A percentile compares a stretch with the other conserved stretches of the same genome.
phyloP scores from a whole-genome alignment of 2,888 invertebrate species.

The Cantharis rustica region DNA sequence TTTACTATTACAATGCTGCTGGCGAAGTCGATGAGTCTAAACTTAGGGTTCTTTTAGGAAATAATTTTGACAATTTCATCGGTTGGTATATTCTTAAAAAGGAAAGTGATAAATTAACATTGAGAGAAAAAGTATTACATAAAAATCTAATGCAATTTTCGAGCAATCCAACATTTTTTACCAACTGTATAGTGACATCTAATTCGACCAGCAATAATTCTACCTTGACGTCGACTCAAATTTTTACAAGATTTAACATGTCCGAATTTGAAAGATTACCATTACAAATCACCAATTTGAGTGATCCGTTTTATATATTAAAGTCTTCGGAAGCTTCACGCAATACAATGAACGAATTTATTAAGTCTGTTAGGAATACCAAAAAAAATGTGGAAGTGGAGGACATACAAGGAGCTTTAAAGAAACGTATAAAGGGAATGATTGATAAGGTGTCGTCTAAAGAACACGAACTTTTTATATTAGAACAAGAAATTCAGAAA shows the following conservation, averaged over 20 bases:
- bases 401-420: constrained; percentile 49
- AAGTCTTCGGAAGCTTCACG: constrained; percentile 46
- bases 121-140: constrained; percentile 67
- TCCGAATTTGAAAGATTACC: constrained; percentile 61
- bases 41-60: constrained; percentile 60
- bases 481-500: constrained; percentile 51
- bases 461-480: constrained; percentile 48
- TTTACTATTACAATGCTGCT: constrained; percentile 62
- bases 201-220: constrained; percentile 60
- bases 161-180: constrained; percentile 62
- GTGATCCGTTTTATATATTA: constrained; percentile 49
- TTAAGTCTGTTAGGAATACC: constrained; percentile 41
- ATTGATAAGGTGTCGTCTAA: constrained; percentile 46
- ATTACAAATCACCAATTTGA: constrained; percentile 58
- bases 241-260: constrained; percentile 64
- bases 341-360: constrained; percentile 43
- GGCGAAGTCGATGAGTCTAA: constrained; percentile 64
- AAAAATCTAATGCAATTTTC: constrained; percentile 66
- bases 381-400: constrained; percentile 41
- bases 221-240: constrained; percentile 67
- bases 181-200: constrained; percentile 65
- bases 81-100: constrained; percentile 67
- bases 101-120: constrained; percentile 62
- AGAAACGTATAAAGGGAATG: constrained; percentile 46
- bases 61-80: constrained; percentile 62